These are phyloP conservation scores for Leucoraja erinaceus DNA, from an alignment of 2,113 vertebrate species.

Conservation along the genomic window DNA sequence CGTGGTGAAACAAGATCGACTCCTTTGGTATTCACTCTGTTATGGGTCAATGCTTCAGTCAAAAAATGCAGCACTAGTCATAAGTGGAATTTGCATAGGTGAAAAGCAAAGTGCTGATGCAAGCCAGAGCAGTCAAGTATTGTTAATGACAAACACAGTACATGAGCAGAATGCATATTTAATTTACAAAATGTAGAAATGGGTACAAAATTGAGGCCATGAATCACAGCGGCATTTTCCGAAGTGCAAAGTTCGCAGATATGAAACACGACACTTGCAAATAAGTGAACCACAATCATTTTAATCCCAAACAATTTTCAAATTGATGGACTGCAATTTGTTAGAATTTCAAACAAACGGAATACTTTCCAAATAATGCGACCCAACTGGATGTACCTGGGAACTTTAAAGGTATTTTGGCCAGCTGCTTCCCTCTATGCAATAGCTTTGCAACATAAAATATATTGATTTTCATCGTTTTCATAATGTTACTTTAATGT, in stretches of 20 bases:
- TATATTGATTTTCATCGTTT: not conserved
- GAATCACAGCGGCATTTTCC: not conserved
- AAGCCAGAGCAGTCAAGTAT: conserved; percentile 38
- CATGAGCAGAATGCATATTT: conserved; percentile 37
- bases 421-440: not conserved
- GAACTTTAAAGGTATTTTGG: not conserved
- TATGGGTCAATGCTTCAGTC: conserved; percentile 36
- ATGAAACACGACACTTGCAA: not conserved
- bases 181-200: conserved; percentile 37
- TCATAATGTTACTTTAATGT: not conserved
- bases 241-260: not conserved
- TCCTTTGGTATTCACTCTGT: conserved; percentile 34
- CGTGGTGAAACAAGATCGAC: conserved; percentile 37
- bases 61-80: conserved; percentile 38
- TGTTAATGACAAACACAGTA: conserved; percentile 39
- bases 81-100: conserved; percentile 39
- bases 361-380: not conserved
- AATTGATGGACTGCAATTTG: not conserved
- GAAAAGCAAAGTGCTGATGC: conserved; percentile 35
- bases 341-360: not conserved
- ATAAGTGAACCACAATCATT: conserved; percentile 20
- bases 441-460: not conserved
- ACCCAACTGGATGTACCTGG: not conserved
- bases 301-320: conserved; percentile 24
- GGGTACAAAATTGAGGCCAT: conserved; percentile 22